Evolutionary conservation across 2,888 invertebrate genomes (phyloP), one percentile per base, ranked within the genome.

Genomic region (Machimus rusticus): DNA sequence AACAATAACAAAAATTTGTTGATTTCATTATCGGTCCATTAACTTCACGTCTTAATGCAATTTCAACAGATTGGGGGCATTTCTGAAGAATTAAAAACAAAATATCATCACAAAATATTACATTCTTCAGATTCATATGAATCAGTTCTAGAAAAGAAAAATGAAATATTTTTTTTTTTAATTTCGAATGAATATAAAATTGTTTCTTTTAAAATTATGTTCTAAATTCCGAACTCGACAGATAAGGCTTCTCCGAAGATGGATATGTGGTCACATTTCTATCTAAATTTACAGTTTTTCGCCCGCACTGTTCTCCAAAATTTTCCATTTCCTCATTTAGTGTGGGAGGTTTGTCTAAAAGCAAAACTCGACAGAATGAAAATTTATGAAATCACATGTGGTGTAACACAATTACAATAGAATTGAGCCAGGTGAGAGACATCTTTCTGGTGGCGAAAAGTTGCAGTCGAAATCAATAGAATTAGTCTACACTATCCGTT

Each of bases 371-470:
- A 78, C 79, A 46, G 16, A 51, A 31, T 23, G 12, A 79, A 46
- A 79, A 46, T 79, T 51, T 79, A 79, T 79, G 43, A 79, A 79
- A 79, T 79, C 79, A 19, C 12, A n/a, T n/a, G 12, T 79, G n/a
- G 23, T 39, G 51, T 46, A 79, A 51, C 79, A 9, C 28, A 77
- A 77, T 77, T 77, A 43, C 19, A 81, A 81, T 81, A 28, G 81
- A 31, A 55, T 12, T 19, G 8, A 8, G 9, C 28, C 82, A 82
- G 82, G 82, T 82, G 37, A 57, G 37, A 57, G 37, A 23, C 14
- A 37, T 57, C 82, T 66, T 57, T 39, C 39, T 28, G 34, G 1
- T 39, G 31, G 37, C 23, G 37, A 82, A 37, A 82, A 37, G 37
- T 19, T 82, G 9, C 51, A 12, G 39, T 57, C 66, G 43, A 9